Evolutionary conservation across 2,888 invertebrate species (phyloP).

Genomic region (Beris morrisii): DNA sequence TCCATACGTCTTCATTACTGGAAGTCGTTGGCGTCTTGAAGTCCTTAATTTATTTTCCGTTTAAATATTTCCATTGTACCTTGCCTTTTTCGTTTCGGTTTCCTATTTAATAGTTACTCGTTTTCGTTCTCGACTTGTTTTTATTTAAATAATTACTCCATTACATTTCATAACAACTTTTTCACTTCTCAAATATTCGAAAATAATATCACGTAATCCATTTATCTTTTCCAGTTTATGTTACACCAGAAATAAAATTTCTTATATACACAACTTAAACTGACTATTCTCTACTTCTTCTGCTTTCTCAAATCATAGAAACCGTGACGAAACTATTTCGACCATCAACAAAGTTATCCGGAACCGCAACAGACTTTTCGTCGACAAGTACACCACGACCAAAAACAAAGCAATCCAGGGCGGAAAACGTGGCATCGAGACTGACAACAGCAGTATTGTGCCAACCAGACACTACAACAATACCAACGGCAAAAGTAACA

Average conservation of each 20-base stretch:
- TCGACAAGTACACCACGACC: constrained; percentile 41
- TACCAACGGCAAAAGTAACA: constrained; percentile 40
- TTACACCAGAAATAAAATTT: constrained; percentile 1
- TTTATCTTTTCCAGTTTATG: constrained; percentile 7
- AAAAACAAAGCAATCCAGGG: constrained; percentile 16
- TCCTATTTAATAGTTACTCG: too few species aligned
- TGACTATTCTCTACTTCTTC: constrained; percentile 35
- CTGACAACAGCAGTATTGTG: background rate
- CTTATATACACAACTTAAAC: constrained; percentile 28
- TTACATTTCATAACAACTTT: too few species aligned
- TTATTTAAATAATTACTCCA: too few species aligned
- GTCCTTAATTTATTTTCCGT: too few species aligned
- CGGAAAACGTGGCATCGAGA: constrained; percentile 13
- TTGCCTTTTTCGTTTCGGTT: too few species aligned
- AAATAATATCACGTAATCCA: constrained; percentile 20
- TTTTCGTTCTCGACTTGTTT: too few species aligned
- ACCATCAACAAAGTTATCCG: constrained; percentile 43
- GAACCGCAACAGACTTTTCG: constrained; percentile 34
- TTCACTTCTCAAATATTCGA: too few species aligned
- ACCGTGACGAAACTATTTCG: constrained; percentile 56
- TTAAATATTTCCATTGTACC: too few species aligned
- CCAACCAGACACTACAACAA: constrained; percentile 12
- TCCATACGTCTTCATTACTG: too few species aligned
- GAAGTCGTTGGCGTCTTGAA: too few species aligned
- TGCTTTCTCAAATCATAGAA: constrained; percentile 44